phyloP scores from a whole-genome alignment of 2,888 invertebrate genomes.

The Heteropelma amictum region DNA sequence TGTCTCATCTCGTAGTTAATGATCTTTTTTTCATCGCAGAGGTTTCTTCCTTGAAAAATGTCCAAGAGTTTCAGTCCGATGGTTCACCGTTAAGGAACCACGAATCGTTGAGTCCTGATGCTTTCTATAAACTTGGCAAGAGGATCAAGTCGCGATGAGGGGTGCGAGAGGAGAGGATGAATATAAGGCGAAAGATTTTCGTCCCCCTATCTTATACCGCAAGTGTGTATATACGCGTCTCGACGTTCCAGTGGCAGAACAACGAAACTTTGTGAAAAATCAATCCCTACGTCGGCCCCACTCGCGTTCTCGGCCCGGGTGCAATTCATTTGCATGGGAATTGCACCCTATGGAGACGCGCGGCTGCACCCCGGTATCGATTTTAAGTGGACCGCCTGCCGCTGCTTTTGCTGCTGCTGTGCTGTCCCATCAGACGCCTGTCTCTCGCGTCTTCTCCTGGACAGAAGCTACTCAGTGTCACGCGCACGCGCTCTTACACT shows the following conservation, averaged over 20 bases:
- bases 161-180: not conserved
- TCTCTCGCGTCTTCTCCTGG: slow-evolving; percentile 74
- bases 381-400: slow-evolving; percentile 75
- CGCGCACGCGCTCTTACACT: slow-evolving; percentile 71
- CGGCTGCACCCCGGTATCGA: slow-evolving; percentile 75
- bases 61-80: no score
- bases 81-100: no score
- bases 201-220: not conserved
- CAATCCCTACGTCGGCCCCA: slow-evolving; percentile 60
- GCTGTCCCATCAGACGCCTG: slow-evolving; percentile 74
- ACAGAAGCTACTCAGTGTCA: slow-evolving; percentile 70
- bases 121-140: no score
- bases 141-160: not conserved
- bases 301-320: slow-evolving; percentile 61
- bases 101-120: no score
- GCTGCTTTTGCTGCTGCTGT: slow-evolving; percentile 46
- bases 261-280: slow-evolving; percentile 64
- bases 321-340: slow-evolving; percentile 77
- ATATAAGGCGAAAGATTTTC: not conserved
- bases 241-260: slow-evolving; percentile 42
- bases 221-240: slow-evolving; percentile 23
- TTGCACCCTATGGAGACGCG: slow-evolving; percentile 71
- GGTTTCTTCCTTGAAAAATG: no score
- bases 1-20: no score
- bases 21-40: no score